phyloP scores from a whole-genome alignment of 2,888 invertebrate species.

The Amiota communis region DNA sequence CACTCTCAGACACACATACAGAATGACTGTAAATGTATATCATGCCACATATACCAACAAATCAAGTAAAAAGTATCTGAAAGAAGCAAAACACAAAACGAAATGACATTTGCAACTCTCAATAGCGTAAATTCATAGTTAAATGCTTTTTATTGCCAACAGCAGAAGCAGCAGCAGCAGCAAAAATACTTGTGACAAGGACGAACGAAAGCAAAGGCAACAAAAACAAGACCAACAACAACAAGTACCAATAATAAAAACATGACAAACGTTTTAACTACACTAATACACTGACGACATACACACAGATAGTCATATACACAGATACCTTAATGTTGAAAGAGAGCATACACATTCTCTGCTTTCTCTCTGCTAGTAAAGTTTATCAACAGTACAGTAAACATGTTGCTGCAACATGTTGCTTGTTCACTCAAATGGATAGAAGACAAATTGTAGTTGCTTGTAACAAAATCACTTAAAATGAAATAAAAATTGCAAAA shows the following conservation, averaged over 20 bases:
- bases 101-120: constrained; percentile 45
- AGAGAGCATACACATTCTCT: neutral
- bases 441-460: constrained; percentile 51
- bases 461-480: constrained; percentile 34
- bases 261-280: constrained; percentile 4
- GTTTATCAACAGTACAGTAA: neutral
- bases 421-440: constrained; percentile 27
- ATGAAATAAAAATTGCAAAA: constrained; percentile 40
- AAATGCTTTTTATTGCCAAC: constrained; percentile 65
- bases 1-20: constrained; percentile 30
- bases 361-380: no score
- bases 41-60: constrained; percentile 26
- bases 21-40: neutral
- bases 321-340: neutral
- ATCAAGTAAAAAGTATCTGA: constrained; percentile 44
- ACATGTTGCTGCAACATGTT: constrained; percentile 46
- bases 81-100: neutral
- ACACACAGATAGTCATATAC: neutral
- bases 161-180: constrained; percentile 32
- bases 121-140: constrained; percentile 61
- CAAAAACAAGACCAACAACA: constrained; percentile 10
- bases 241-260: neutral
- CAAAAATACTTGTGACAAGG: constrained; percentile 39
- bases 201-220: constrained; percentile 11
- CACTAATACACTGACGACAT: constrained; percentile 29